Percentiles rank a stretch among this genome's conserved stretches.
phyloP scores from a whole-genome alignment of 2,888 invertebrate genomes.

The Syrista parreyssii region DNA sequence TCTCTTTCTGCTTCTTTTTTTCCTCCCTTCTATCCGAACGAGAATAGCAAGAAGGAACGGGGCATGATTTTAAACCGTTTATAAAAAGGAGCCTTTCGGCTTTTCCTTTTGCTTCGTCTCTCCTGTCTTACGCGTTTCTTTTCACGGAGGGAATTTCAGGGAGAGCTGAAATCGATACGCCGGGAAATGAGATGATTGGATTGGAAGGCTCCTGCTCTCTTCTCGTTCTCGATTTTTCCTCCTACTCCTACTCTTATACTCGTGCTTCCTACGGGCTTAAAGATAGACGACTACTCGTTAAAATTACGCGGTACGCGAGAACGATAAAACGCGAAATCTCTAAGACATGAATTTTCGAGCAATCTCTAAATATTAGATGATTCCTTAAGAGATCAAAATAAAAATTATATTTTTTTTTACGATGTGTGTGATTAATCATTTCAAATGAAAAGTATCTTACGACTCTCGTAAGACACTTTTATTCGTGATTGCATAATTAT shows the following conservation, averaged over 20 bases:
- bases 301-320: background rate
- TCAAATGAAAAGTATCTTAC: too few species aligned
- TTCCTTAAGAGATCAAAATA: background rate
- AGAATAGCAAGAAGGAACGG: background rate
- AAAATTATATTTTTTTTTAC: too few species aligned
- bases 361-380: background rate
- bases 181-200: slow-evolving; percentile 56
- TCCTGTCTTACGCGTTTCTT: slow-evolving; percentile 35
- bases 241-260: background rate
- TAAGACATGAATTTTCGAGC: background rate
- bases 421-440: too few species aligned
- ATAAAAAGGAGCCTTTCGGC: slow-evolving; percentile 22
- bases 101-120: slow-evolving; percentile 8
- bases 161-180: slow-evolving; percentile 50
- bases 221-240: slow-evolving; percentile 37
- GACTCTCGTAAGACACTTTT: too few species aligned
- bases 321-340: background rate
- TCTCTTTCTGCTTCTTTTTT: slow-evolving; percentile 9
- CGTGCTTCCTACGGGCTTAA: slow-evolving; percentile 15
- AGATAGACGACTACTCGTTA: background rate
- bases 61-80: slow-evolving; percentile 33
- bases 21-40: slow-evolving; percentile 12
- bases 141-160: slow-evolving; percentile 31
- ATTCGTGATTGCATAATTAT: too few species aligned
- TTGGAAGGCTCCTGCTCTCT: slow-evolving; percentile 42